Evolutionary conservation across 2,888 invertebrate species (phyloP).

Genomic region (Plagiodera versicolora): DNA sequence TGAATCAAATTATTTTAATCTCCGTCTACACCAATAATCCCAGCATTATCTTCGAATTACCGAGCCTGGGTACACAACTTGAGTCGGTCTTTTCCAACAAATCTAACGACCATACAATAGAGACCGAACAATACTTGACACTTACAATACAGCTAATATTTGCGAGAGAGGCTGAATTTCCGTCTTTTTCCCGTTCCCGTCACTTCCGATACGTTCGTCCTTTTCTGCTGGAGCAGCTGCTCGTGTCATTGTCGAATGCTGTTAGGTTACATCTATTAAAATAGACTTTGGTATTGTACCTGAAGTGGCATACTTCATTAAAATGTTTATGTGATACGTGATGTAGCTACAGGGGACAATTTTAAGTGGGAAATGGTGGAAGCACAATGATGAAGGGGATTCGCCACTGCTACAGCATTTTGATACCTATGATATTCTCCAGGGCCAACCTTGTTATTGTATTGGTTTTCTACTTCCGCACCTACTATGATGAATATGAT

Average conservation of each 20-base stretch:
- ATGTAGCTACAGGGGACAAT: slow-evolving; percentile 45
- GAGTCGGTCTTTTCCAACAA: slow-evolving; percentile 48
- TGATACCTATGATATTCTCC: neutral
- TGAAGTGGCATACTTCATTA: slow-evolving; percentile 55
- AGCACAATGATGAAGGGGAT: neutral
- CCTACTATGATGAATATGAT: too few relatives aligned
- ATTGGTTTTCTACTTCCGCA: too few relatives aligned
- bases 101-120: slow-evolving; percentile 52
- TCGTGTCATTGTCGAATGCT: slow-evolving; percentile 50
- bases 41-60: slow-evolving; percentile 45
- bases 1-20: slow-evolving; percentile 34
- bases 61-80: slow-evolving; percentile 29
- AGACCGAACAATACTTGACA: slow-evolving; percentile 54
- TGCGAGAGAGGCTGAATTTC: slow-evolving; percentile 44
- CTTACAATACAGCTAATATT: slow-evolving; percentile 56
- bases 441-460: neutral
- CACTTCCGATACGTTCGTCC: slow-evolving; percentile 34
- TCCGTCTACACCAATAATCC: slow-evolving; percentile 37
- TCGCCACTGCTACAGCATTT: neutral
- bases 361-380: slow-evolving; percentile 32
- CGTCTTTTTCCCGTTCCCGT: slow-evolving; percentile 39
- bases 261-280: slow-evolving; percentile 54
- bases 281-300: slow-evolving; percentile 52
- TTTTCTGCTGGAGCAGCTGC: slow-evolving; percentile 47
- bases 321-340: slow-evolving; percentile 53